phyloP scores from a whole-genome alignment of 2,113 vertebrate genomes.

The Myiagra hebetior region DNA sequence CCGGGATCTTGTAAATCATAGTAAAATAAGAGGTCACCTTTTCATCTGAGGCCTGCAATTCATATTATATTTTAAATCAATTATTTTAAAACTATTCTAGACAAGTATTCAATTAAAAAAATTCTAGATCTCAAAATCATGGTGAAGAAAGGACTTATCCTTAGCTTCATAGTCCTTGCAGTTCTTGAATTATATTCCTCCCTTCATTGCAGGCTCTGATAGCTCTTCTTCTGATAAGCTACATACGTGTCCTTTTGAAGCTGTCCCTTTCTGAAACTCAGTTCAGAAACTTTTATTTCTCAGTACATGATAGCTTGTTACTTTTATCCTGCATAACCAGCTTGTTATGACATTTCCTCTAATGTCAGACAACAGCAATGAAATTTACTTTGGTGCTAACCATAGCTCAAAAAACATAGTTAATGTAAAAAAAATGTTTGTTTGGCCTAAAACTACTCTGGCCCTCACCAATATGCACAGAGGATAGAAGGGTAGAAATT shows the following conservation, averaged over 20 bases:
- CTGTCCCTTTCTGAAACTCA: background rate
- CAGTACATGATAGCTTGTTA: background rate
- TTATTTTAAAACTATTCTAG: background rate
- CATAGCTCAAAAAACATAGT: background rate
- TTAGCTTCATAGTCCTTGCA: background rate
- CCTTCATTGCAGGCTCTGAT: background rate
- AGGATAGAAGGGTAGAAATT: background rate
- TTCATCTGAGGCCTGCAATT: conserved; percentile 31
- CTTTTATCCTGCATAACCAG: background rate
- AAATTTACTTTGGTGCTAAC: background rate
- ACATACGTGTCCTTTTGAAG: background rate
- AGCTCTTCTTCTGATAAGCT: background rate
- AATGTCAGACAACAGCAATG: background rate
- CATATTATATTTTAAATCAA: background rate
- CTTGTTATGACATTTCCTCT: background rate
- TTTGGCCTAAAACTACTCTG: background rate
- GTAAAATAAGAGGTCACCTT: background rate
- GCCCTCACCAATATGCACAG: background rate
- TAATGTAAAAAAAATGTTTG: background rate
- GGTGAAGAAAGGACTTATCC: background rate
- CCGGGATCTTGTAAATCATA: background rate
- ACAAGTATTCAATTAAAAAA: background rate
- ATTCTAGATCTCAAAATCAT: background rate
- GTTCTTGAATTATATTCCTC: background rate
- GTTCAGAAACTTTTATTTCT: background rate